Percentiles rank a stretch among this genome's conserved stretches.
These are phyloP conservation scores for Gymnocheta viridis DNA, from an alignment of 2,888 invertebrate species.

Conservation along the genomic window DNA sequence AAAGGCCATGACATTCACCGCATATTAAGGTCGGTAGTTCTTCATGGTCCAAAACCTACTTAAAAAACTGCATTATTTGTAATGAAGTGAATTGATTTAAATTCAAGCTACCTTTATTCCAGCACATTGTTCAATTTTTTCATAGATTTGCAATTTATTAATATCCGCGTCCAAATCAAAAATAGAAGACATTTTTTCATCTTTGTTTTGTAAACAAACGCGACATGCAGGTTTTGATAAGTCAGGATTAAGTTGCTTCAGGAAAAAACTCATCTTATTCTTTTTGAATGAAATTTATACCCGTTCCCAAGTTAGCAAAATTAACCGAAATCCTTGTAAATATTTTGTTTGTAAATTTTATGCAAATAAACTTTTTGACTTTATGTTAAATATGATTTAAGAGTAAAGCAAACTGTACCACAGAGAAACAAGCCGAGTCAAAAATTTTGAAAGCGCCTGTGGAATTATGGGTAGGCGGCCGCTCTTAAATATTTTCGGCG, in stretches of 20 bases:
- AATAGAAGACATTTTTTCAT: slow-evolving; percentile 76
- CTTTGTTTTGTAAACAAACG: slow-evolving; percentile 76
- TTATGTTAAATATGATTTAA: background rate
- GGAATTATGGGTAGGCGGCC: no score
- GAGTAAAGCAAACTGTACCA: background rate
- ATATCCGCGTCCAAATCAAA: slow-evolving; percentile 68
- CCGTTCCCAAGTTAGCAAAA: background rate
- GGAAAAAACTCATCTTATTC: background rate
- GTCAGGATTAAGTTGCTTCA: slow-evolving; percentile 3
- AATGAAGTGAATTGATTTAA: no score
- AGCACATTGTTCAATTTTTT: slow-evolving; percentile 77
- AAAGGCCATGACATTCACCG: slow-evolving; percentile 72
- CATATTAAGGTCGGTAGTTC: slow-evolving; percentile 79
- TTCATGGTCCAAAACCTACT: slow-evolving; percentile 74
- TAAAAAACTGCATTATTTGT: background rate
- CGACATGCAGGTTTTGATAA: slow-evolving; percentile 72
- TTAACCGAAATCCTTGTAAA: background rate
- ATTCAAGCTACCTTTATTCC: slow-evolving; percentile 79
- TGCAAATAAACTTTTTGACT: background rate
- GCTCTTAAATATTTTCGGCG: no score
- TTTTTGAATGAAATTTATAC: background rate
- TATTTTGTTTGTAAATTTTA: background rate
- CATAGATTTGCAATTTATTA: slow-evolving; percentile 44
- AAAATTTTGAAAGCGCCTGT: no score
- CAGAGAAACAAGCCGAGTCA: background rate